Percentiles rank a stretch among this genome's conserved stretches.
phyloP scores from a whole-genome alignment of 2,888 invertebrate species.

The Abrostola tripartita region DNA sequence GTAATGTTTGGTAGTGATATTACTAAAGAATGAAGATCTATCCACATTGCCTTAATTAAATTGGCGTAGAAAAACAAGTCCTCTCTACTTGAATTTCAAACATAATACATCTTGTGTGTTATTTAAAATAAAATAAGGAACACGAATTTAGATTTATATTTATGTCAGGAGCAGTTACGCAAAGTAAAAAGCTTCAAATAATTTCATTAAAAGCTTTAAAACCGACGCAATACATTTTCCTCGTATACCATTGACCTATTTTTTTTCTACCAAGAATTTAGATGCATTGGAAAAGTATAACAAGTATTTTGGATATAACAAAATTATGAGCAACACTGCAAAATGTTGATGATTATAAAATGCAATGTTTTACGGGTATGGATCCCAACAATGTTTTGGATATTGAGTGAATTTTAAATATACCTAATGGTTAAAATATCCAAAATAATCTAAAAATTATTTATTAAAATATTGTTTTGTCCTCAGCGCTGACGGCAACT shows the following conservation, averaged over 20 bases:
- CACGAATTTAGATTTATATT: slow-evolving; percentile 25
- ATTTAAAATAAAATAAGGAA: neutral
- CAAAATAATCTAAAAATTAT: too few relatives aligned
- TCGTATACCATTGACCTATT: slow-evolving; percentile 14
- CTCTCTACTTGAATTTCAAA: too few relatives aligned
- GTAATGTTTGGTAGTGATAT: too few relatives aligned
- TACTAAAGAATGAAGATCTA: too few relatives aligned
- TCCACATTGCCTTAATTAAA: too few relatives aligned
- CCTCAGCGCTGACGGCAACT: slow-evolving; percentile 98
- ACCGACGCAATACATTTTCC: slow-evolving; percentile 14
- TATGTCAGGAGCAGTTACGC: slow-evolving; percentile 9
- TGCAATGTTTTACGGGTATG: too few relatives aligned
- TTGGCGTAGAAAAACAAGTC: too few relatives aligned
- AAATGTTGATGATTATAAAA: neutral
- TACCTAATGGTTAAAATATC: too few relatives aligned
- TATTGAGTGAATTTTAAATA: neutral
- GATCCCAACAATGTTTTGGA: too few relatives aligned
- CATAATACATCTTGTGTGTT: too few relatives aligned
- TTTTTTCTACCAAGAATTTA: slow-evolving; percentile 20
- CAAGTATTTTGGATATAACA: neutral
- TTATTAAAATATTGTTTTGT: slow-evolving; percentile 55
- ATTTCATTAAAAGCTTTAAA: slow-evolving; percentile 21
- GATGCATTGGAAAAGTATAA: slow-evolving; percentile 13
- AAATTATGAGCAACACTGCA: neutral
- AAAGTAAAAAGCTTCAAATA: slow-evolving; percentile 24